phyloP scores from a whole-genome alignment of 2,797 vertebrate genomes.

The Alectoris magna region DNA sequence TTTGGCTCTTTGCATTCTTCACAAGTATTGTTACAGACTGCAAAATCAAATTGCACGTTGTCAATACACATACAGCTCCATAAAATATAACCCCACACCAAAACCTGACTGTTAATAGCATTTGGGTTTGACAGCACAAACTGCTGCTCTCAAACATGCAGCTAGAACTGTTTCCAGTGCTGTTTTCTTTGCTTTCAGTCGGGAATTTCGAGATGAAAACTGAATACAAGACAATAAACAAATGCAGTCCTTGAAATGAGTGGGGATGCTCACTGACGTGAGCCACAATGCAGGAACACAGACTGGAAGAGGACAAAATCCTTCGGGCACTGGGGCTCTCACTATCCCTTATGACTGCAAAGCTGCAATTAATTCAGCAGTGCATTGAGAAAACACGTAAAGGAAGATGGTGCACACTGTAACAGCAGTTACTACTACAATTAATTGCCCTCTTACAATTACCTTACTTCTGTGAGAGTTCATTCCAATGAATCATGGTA shows the following conservation, averaged over 20 bases:
- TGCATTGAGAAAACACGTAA: neutral
- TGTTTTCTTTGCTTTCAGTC: neutral
- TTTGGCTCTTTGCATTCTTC: conserved; percentile 84
- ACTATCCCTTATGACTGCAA: neutral
- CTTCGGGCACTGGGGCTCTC: neutral
- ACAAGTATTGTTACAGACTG: conserved; percentile 93
- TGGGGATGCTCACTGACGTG: neutral
- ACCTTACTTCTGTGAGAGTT: neutral
- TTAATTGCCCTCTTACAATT: neutral
- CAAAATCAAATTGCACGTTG: conserved; percentile 24
- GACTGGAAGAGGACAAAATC: neutral
- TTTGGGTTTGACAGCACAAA: neutral
- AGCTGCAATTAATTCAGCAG: neutral
- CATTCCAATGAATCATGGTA: neutral
- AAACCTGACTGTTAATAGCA: neutral
- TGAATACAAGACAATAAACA: neutral
- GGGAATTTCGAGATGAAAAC: neutral
- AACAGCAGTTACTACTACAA: neutral
- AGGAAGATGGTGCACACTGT: neutral
- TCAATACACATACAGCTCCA: neutral
- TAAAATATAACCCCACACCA: neutral
- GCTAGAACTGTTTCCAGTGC: neutral
- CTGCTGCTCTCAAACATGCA: neutral
- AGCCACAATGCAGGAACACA: neutral
- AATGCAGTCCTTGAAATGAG: neutral